phyloP scores from a whole-genome alignment of 2,113 vertebrate species.

The Prunella fulvescens region DNA sequence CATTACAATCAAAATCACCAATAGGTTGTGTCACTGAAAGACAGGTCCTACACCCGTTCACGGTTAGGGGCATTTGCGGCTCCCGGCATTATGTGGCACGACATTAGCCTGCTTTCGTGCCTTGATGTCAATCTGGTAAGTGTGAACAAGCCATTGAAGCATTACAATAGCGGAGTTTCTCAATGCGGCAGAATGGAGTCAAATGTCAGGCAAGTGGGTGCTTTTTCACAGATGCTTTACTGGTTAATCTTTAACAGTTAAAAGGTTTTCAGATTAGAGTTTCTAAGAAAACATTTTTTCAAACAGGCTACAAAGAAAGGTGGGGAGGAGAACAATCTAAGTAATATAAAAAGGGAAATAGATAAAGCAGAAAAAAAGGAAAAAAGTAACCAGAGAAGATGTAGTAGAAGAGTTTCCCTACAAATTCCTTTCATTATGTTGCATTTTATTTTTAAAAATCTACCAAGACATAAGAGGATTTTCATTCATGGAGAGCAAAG shows the following conservation, averaged over 20 bases:
- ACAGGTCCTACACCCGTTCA: background rate
- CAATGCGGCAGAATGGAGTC: background rate
- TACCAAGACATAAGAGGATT: background rate
- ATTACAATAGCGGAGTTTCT: background rate
- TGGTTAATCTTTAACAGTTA: constrained; percentile 36
- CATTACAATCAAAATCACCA: background rate
- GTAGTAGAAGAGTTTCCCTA: background rate
- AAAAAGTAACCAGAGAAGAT: background rate
- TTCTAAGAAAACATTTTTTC: background rate
- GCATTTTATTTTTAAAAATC: background rate
- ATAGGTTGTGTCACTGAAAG: background rate
- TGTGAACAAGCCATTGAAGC: background rate
- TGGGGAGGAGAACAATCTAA: background rate
- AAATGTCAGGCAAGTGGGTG: background rate
- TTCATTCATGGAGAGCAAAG: background rate
- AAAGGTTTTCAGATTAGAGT: background rate
- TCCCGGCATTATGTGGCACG: fast-evolving
- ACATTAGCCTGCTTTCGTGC: background rate
- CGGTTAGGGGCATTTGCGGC: background rate
- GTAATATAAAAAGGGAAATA: background rate
- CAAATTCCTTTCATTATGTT: background rate
- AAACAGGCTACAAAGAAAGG: background rate
- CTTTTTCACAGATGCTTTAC: background rate
- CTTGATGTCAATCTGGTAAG: background rate
- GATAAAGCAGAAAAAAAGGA: background rate